These are phyloP conservation scores for Falco novaeseelandiae DNA, from an alignment of 2,797 vertebrate species.

Conservation along the genomic window DNA sequence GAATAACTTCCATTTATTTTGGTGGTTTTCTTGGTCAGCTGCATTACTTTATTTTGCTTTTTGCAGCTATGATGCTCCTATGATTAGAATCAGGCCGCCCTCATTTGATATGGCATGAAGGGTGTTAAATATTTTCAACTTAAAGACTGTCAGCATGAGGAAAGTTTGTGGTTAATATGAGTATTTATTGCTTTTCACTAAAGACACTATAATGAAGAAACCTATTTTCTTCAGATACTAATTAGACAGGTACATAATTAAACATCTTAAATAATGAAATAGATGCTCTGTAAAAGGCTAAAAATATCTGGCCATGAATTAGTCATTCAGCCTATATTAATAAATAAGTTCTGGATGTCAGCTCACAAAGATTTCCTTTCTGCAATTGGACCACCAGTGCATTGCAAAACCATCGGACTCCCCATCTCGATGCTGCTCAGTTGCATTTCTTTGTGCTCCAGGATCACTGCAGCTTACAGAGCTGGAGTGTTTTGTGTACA, in stretches of 20 bases:
- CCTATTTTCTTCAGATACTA: conserved; percentile 67
- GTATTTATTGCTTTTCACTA: background rate
- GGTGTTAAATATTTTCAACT: background rate
- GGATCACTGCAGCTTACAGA: background rate
- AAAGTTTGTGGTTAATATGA: background rate
- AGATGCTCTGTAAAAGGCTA: conserved; percentile 60
- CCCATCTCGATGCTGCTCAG: background rate
- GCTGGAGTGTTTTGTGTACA: background rate
- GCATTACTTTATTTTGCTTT: background rate
- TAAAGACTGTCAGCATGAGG: background rate
- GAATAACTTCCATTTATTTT: background rate
- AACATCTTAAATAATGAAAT: conserved; percentile 74
- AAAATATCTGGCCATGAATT: conserved; percentile 79
- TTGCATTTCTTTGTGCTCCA: background rate
- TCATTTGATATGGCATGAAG: background rate
- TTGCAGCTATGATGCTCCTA: background rate
- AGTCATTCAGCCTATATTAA: conserved; percentile 76
- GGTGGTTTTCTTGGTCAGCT: background rate
- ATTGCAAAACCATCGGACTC: background rate
- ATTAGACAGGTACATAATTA: conserved; percentile 75
- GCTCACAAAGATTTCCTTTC: conserved; percentile 29
- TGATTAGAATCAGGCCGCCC: background rate
- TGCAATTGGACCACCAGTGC: conserved; percentile 23
- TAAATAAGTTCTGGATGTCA: conserved; percentile 63
- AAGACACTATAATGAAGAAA: conserved; percentile 56